Evolutionary conservation across 2,113 vertebrate species (phyloP).

Genomic region (Indri indri): DNA sequence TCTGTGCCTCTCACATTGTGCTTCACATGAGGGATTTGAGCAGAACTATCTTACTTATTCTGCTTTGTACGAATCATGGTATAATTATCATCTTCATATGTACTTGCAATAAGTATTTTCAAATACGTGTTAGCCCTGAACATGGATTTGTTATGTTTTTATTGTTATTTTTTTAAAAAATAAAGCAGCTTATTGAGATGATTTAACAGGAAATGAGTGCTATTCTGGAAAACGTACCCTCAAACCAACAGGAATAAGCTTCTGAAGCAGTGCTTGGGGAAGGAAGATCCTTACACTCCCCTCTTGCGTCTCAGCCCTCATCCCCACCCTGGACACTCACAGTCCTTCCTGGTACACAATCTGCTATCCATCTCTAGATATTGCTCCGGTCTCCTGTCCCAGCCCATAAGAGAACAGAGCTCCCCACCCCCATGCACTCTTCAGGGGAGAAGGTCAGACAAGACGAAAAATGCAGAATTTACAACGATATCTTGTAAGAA

Average conservation of each 20-base stretch:
- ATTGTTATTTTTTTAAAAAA: not conserved
- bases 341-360: not conserved
- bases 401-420: not conserved
- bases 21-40: too few relatives aligned
- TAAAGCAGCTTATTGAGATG: not conserved
- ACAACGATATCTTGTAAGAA: not conserved
- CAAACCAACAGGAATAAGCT: not conserved
- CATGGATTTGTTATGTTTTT: not conserved
- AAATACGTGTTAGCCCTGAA: not conserved
- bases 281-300: not conserved
- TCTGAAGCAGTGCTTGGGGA: not conserved
- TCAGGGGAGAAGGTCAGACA: not conserved
- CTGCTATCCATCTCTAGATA: not conserved
- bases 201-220: not conserved
- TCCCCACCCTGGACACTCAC: too few relatives aligned
- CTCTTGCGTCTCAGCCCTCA: not conserved
- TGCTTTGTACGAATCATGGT: not conserved
- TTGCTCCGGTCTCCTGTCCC: fast-evolving
- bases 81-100: not conserved
- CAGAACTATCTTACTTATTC: not conserved
- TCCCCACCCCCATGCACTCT: fast-evolving
- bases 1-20: not conserved
- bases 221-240: not conserved
- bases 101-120: not conserved
- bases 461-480: fast-evolving